These are phyloP conservation scores for Pogonocichla stellata DNA, from an alignment of 2,113 vertebrate genomes.

Conservation along the genomic window DNA sequence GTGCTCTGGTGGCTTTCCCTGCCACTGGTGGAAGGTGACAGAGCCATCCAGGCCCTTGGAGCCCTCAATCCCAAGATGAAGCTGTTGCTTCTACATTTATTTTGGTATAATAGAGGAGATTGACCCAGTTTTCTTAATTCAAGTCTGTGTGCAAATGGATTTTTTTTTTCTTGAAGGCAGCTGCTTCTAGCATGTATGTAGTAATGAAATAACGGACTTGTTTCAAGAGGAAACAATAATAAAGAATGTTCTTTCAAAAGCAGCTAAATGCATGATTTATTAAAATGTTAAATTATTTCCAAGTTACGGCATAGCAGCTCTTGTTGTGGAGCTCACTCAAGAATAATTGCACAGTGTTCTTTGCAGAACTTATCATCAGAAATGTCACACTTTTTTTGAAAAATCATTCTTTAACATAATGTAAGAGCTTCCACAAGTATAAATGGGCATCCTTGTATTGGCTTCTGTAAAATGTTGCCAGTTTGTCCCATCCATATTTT, in stretches of 20 bases:
- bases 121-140: not conserved
- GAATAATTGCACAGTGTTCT: slow-evolving; percentile 23
- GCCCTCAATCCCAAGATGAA: not conserved
- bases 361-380: not conserved
- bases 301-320: not conserved
- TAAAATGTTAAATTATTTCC: slow-evolving; percentile 39
- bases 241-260: slow-evolving; percentile 1
- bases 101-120: not conserved
- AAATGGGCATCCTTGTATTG: not conserved
- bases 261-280: slow-evolving; percentile 8
- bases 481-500: not conserved
- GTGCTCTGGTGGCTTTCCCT: not conserved
- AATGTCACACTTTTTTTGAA: not conserved
- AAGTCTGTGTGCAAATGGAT: not conserved
- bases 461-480: not conserved
- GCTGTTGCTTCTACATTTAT: not conserved
- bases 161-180: not conserved
- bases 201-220: not conserved
- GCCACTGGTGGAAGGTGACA: not conserved
- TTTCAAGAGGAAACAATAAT: not conserved
- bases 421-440: not conserved
- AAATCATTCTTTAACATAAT: not conserved
- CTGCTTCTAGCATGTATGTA: not conserved
- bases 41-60: not conserved
- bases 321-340: not conserved